A percentile compares a stretch with the other conserved stretches of the same genome.
Conservation (phyloP, 35 echinoderm and acorn worm genomes). For the Diadema setosum region DNA sequence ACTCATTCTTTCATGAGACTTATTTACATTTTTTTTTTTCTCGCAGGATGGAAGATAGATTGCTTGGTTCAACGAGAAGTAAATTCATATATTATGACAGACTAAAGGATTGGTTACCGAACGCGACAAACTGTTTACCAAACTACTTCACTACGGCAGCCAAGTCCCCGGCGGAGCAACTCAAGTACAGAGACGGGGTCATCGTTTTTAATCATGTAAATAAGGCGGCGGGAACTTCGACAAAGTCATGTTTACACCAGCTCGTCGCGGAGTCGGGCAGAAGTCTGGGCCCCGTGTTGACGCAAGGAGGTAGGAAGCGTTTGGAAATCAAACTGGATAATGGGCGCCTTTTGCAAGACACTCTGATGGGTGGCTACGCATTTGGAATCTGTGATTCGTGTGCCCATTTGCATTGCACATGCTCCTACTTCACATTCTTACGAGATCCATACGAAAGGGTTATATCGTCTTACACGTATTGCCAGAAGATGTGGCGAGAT, state of each 20-base stretch:
- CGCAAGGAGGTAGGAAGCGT: neutral
- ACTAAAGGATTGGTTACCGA: conserved; percentile 10
- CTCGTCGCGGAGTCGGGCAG: neutral
- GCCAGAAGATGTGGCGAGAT: conserved; percentile 25
- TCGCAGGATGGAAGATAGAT: too few relatives aligned
- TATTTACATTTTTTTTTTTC: too few relatives aligned
- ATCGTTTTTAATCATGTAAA: conserved; percentile 49
- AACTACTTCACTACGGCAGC: conserved; percentile 1
- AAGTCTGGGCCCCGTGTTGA: neutral
- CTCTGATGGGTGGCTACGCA: conserved; percentile 82
- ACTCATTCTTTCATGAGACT: too few relatives aligned
- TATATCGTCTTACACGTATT: conserved; percentile 54
- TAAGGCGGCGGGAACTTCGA: conserved; percentile 56
- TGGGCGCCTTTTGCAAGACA: neutral
- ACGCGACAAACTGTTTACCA: neutral
- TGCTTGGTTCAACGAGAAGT: too few relatives aligned
- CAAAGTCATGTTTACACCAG: conserved; percentile 35
- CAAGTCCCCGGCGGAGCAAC: neutral
- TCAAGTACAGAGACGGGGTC: neutral
- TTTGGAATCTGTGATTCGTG: conserved; percentile 80
- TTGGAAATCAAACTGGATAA: neutral
- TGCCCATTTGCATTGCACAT: conserved; percentile 6
- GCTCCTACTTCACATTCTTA: conserved; percentile 65
- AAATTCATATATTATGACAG: too few relatives aligned
- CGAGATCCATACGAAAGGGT: conserved; percentile 59